Base-by-base conservation (phyloP, 2,113 vertebrate species). In the Chaenogobius annularis region DNA sequence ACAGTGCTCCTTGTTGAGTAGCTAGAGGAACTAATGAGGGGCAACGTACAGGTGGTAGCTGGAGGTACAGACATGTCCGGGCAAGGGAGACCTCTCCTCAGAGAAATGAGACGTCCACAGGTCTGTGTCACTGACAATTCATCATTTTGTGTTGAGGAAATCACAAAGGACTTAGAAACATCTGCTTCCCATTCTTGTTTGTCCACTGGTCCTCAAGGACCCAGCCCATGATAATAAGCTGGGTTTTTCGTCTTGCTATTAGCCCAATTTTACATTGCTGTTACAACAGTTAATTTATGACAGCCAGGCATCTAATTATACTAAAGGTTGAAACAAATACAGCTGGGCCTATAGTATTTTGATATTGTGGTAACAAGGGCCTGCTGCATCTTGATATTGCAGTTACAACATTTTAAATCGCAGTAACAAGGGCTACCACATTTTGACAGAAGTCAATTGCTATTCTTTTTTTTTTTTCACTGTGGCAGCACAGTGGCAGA, bases 61-160 rank as follows among this genome's bases (percentile, higher is more conserved):
- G 44, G 54, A 81, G 23, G 58, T 64, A 31, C 7, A 69, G 69
- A 55, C 85, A 77, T 61, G 80, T 88, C 80, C 72, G 66, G 73
- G 68, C 84, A 78, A 3, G 70, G 70, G 63, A 58, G 65, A 68
- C 63, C 56, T 46, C 70, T 85, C 84, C 61, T 62, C 20, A 54
- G 79, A 76, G 71, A 65, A 37, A 70, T 73, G 68, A 73, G 72
- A 84, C 50, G 69, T 68, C 7, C 68, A 73, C 19, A 12, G 44
- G 46, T 74, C 64, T 52, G 35, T 76, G 62, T 69, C 84, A 78
- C 68, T 81, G 70, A 71, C 79, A 52, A 82, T 76, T 85, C 81
- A 87, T 75, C 13, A 66, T 68, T 75, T 66, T 75, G 56, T 68
- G 66, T 14, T 65, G 74, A 84, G 84, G 77, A 91, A 89, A 88